Base-by-base conservation (phyloP, 2,888 invertebrate genomes). In the Panzeria rudis region DNA sequence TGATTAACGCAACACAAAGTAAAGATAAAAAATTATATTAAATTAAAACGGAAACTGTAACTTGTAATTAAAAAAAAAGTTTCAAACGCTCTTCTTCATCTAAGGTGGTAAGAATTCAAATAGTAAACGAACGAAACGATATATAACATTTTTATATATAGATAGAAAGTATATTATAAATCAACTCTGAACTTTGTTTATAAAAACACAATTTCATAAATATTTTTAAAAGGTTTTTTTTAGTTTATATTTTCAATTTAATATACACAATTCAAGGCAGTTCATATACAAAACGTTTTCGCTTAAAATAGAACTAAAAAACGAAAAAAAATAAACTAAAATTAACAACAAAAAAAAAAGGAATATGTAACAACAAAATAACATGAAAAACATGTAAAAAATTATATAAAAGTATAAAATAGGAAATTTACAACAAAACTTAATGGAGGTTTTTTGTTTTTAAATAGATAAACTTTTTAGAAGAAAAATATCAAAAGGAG, bases 231-330 rank as follows among this genome's bases (percentile, higher is more conserved):
- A 56, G 15, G 15, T 29, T 54, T 29, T 41, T 64, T 73, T 54
- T 54, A 29, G 23, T 59, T 64, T 73, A 59, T 73, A 32, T 50
- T 72, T 72, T 52, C 50, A 50, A 78, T 69, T 73, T 52, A 79
- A 76, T 82, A 71, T 85, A 89, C 86, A 88, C 87, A 86, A 86
- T 86, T 87, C 87, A 86, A 87, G 86, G 86, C 87, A 87, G 84
- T 87, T 88, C 87, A 88, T 87, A 85, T 87, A 87, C 88, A 88
- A 87, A 88, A 87, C 87, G 84, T 82, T 87, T 87, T 87, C 82
- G 85, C 82, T 85, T 85, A 85, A 82, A 82, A 76, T 68, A 69
- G 61, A 72, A 64, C 32, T 52, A 73, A 73, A 68, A 52, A 17
- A 17, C 1, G 15, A 44, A n/a, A 47, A 13, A 35, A n/a, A n/a